Percentiles rank a stretch among this genome's conserved stretches.
These are phyloP conservation scores for Pagetopsis macropterus DNA, from an alignment of 2,797 vertebrate species.

Conservation along the genomic window DNA sequence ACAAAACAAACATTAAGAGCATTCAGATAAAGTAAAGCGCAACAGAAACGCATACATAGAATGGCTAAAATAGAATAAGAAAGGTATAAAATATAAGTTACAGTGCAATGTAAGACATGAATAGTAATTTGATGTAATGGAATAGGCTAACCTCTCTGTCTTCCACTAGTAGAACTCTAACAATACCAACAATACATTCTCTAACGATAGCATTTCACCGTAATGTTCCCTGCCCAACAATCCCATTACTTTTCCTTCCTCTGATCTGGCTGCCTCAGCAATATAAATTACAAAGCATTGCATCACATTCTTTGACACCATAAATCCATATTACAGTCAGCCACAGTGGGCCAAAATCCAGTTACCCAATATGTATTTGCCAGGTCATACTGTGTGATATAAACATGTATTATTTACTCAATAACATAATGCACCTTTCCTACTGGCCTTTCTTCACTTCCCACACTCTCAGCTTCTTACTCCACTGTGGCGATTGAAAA, in stretches of 20 bases:
- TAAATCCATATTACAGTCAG: constrained; percentile 49
- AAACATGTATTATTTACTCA: constrained; percentile 76
- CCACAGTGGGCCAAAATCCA: constrained; percentile 48
- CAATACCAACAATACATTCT: constrained; percentile 43
- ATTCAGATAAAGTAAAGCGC: constrained; percentile 37
- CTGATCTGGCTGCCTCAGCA: constrained; percentile 20
- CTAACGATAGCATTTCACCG: constrained; percentile 47
- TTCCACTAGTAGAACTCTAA: constrained; percentile 30
- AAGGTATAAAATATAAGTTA: constrained; percentile 33
- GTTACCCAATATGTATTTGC: constrained; percentile 60
- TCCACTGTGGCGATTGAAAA: constrained; percentile 72
- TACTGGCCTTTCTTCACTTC: constrained; percentile 64
- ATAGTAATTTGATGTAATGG: no score
- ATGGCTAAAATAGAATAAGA: no score
- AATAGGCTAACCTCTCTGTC: constrained; percentile 28
- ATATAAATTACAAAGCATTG: constrained; percentile 9
- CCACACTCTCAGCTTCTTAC: constrained; percentile 66
- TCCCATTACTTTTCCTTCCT: constrained; percentile 49
- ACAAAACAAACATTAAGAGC: constrained; percentile 29
- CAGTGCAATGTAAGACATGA: constrained; percentile 6
- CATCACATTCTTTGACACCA: constrained; percentile 52
- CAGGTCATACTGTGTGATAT: constrained; percentile 67
- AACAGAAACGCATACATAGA: no score
- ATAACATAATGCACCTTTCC: constrained; percentile 71
- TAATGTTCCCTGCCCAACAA: constrained; percentile 48